A percentile compares a stretch with the other conserved stretches of the same genome.
Evolutionary conservation across 1,140 invertebrate species (phyloP).

Genomic region (Maniola jurtina): DNA sequence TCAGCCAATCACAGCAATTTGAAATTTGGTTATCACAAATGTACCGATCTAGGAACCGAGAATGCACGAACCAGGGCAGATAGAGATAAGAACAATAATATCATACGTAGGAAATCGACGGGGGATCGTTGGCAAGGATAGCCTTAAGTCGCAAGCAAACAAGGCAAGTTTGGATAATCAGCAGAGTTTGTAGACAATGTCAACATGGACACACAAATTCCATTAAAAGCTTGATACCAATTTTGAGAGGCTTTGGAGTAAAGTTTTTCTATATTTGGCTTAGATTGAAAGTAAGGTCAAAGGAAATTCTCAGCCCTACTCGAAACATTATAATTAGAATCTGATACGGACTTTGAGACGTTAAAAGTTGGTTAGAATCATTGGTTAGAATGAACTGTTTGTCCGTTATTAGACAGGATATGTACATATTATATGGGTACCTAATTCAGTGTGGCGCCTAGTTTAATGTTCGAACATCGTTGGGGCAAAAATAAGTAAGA

Average conservation of each 20-base stretch:
- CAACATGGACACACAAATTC: constrained; percentile 26
- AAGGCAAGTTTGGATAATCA: constrained; percentile 17
- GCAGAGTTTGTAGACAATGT: constrained; percentile 10
- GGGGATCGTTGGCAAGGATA: too few relatives aligned
- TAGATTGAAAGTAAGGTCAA: not conserved
- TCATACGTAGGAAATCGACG: too few relatives aligned
- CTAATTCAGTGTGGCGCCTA: not conserved
- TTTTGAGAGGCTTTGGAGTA: not conserved
- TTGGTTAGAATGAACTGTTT: too few relatives aligned
- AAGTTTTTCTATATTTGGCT: not conserved
- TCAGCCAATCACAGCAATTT: too few relatives aligned
- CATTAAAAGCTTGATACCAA: constrained; percentile 12
- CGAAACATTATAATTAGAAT: too few relatives aligned
- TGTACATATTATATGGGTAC: not conserved
- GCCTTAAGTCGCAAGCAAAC: constrained; percentile 18
- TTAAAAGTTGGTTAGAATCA: too few relatives aligned
- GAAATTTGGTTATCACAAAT: too few relatives aligned
- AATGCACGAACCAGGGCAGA: too few relatives aligned
- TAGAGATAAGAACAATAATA: too few relatives aligned
- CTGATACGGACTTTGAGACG: too few relatives aligned
- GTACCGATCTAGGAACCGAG: too few relatives aligned
- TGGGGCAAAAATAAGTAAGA: not conserved
- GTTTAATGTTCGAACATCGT: not conserved
- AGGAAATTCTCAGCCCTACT: not conserved
- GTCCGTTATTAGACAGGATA: not conserved